Base-by-base conservation (phyloP, 2,113 vertebrate genomes). In the Phylloscopus whistleri region DNA sequence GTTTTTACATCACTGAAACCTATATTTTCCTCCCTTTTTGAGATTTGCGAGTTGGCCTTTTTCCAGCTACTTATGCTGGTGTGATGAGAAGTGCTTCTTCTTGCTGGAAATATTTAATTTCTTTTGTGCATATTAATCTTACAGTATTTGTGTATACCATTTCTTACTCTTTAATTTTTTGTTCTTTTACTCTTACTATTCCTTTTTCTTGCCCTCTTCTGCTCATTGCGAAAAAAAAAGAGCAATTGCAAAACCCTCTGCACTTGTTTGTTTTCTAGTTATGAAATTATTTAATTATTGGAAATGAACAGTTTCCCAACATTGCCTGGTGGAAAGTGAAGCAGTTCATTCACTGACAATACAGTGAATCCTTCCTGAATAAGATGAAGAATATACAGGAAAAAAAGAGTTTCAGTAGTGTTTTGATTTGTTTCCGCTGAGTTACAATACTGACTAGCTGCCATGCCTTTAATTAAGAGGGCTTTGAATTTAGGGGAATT, bases 291-390 rank as follows among this genome's bases (percentile, higher is more conserved):
- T 95, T 78, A 22, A 68, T 91, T 33, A 31, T 8, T 72, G 22
- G 60, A 84, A 91, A 70, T 51, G 21, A 63, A 31, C 39, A 62
- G 13, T 80, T 94, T 17, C 16, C 23, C 13, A 46, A 9, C 2
- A 9, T 7, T 46, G 37, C 14, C 15, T 49, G 2, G 21, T 87
- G 49, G 49, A 79, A 90, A 53, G 6, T 13, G 5, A 82, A 75
- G 24, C 0, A 0, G 37, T 59, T 84, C 2, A 16, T 70, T 87
- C 23, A 46, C 16, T 49, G 14, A 39, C 16, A 55, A 15, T 18
- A 16, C 20, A 76, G 17, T 31, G 78, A 87, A 49, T 31, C 5
- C 7, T 87, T 79, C 19, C 9, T 59, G 11, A 60, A 20, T 0
- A 1, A 79, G 21, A 33, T 46, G 49, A 60, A 35, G 76, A 72